These are phyloP conservation scores for Cyprinodon brontotheroides DNA, from an alignment of 2,113 vertebrate genomes.

Conservation along the genomic window DNA sequence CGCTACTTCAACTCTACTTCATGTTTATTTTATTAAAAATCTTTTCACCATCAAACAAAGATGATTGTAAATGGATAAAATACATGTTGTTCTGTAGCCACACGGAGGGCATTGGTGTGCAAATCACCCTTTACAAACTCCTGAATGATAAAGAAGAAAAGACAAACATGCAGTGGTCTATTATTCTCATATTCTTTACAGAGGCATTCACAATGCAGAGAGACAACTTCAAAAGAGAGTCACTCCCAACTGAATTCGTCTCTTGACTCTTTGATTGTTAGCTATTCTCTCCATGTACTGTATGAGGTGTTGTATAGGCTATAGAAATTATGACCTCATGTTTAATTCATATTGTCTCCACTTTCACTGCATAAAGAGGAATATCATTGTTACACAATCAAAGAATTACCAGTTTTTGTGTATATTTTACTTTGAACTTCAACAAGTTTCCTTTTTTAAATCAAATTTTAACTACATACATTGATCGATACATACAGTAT, in stretches of 20 bases:
- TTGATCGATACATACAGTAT: no score
- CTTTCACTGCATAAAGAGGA: conserved; percentile 69
- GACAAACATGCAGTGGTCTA: conserved; percentile 40
- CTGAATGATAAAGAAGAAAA: conserved; percentile 29
- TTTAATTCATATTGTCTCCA: conserved; percentile 74
- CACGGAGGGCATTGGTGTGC: conserved; percentile 57
- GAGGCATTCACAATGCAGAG: conserved; percentile 50
- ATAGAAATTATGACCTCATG: conserved; percentile 62
- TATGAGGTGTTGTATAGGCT: conserved; percentile 57
- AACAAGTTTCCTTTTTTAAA: conserved; percentile 2
- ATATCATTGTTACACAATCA: conserved; percentile 60
- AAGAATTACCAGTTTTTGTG: conserved; percentile 46
- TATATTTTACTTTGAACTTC: conserved; percentile 65
- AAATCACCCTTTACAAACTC: conserved; percentile 46
- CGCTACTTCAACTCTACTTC: conserved; percentile 24
- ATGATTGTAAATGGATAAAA: conserved; percentile 34
- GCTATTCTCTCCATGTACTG: conserved; percentile 72
- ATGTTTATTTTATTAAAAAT: conserved; percentile 19
- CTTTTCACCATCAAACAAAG: conserved; percentile 41
- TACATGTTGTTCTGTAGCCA: conserved; percentile 39
- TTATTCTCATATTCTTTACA: conserved; percentile 59
- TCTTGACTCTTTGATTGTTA: conserved; percentile 69
- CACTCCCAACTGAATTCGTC: conserved; percentile 54
- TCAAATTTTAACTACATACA: conserved; percentile 9
- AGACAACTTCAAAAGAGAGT: conserved; percentile 68